Conservation (phyloP, 2,797 vertebrate species). For the Malacoraja senta region DNA sequence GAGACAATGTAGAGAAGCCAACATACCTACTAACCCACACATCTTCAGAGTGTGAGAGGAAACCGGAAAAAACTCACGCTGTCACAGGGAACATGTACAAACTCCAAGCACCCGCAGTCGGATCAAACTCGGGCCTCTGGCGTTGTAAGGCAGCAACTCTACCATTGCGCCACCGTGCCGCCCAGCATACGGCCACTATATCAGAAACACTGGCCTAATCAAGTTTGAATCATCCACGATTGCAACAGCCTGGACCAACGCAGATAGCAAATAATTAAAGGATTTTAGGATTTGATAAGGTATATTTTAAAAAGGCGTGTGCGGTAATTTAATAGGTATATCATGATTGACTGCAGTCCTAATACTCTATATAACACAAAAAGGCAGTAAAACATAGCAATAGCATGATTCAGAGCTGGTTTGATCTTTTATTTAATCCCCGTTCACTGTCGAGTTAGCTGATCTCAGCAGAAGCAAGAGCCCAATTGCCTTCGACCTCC, state of each 20-base stretch:
- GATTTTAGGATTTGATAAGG: not conserved
- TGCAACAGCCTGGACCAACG: not conserved
- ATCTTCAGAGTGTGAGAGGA: too few species aligned
- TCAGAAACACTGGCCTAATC: not conserved
- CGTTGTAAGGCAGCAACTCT: too few species aligned
- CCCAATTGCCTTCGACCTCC: not conserved
- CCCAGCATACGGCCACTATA: too few species aligned
- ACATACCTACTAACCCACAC: too few species aligned
- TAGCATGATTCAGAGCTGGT: not conserved
- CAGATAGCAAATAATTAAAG: not conserved
- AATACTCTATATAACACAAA: not conserved
- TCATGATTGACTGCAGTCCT: not conserved
- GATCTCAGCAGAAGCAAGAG: not conserved
- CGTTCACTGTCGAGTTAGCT: not conserved
- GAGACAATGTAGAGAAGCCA: too few species aligned
- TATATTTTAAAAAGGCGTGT: not conserved
- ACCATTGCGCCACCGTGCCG: too few species aligned
- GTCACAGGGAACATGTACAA: too few species aligned
- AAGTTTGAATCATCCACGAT: not conserved
- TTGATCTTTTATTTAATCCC: not conserved
- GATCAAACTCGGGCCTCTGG: too few species aligned
- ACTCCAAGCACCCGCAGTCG: too few species aligned
- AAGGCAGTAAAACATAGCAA: not conserved
- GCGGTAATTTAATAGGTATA: not conserved
- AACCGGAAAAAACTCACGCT: too few species aligned